Conservation (phyloP, 2,888 invertebrate species). For the Scaptomyza cyrtandrae region DNA sequence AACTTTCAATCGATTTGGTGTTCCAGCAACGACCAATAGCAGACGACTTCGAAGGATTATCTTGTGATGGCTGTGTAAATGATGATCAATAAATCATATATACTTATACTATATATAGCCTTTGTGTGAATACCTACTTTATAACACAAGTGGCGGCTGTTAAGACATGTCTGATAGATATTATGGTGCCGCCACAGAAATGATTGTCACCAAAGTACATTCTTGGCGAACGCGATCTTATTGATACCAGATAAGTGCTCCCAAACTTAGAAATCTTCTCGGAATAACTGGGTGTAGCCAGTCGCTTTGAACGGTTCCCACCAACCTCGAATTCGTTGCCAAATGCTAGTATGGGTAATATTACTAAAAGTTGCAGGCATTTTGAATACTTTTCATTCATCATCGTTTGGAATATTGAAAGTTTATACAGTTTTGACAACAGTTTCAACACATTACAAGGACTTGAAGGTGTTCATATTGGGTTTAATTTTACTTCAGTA, state of each 20-base stretch:
- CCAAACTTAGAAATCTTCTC: not conserved
- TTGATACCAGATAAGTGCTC: slow-evolving; percentile 55
- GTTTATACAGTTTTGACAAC: not conserved
- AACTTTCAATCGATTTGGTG: slow-evolving; percentile 40
- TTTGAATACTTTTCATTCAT: not conserved
- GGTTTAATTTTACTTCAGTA: too few species aligned
- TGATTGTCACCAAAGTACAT: slow-evolving; percentile 64
- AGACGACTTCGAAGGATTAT: slow-evolving; percentile 38
- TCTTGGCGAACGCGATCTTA: slow-evolving; percentile 55
- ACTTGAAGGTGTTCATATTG: too few species aligned
- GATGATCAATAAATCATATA: not conserved
- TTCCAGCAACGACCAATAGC: slow-evolving; percentile 55
- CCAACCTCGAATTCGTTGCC: not conserved
- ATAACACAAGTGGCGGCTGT: slow-evolving; percentile 62
- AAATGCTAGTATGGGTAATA: not conserved
- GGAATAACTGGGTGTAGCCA: slow-evolving; percentile 37
- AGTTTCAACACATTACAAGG: not conserved
- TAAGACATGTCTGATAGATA: slow-evolving; percentile 44
- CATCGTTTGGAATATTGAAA: not conserved
- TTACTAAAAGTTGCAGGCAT: not conserved
- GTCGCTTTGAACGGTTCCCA: slow-evolving; percentile 39
- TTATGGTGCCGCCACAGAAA: slow-evolving; percentile 57
- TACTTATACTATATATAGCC: not conserved
- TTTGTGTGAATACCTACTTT: slow-evolving; percentile 47
- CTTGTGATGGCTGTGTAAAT: slow-evolving; percentile 44